These are phyloP conservation scores for Augochlorella aurata DNA, from an alignment of 2,888 invertebrate species.

Conservation along the genomic window DNA sequence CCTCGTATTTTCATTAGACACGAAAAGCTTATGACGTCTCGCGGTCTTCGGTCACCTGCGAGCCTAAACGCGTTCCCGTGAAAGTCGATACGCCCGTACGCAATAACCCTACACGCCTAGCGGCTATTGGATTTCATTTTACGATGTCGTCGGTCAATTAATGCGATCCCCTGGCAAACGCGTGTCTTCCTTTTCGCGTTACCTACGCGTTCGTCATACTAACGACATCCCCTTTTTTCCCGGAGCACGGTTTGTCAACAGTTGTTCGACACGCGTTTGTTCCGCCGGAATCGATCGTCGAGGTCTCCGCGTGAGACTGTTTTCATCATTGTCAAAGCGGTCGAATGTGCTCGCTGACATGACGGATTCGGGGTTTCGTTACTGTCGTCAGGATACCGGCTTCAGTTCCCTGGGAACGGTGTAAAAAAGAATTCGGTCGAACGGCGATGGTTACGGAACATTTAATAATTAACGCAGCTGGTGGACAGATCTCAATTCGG, in stretches of 20 bases:
- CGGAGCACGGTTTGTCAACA: not conserved
- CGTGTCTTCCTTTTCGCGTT: not conserved
- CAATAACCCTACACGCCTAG: constrained; percentile 67
- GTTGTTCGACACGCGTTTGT: not conserved
- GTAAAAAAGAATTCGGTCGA: constrained; percentile 9
- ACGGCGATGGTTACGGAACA: not conserved
- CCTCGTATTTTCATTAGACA: not conserved
- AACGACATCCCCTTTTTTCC: not conserved
- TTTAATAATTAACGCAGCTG: not conserved
- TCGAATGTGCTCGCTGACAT: not conserved
- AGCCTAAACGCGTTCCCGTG: constrained; percentile 57
- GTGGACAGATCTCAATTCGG: not conserved
- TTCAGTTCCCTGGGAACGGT: not conserved
- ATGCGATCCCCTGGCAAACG: constrained; percentile 58
- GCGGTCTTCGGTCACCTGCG: constrained; percentile 8
- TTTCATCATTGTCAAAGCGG: constrained; percentile 24
- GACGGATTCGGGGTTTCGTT: constrained; percentile 7
- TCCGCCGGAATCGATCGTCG: constrained; percentile 15
- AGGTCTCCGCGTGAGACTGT: not conserved
- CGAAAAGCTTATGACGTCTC: not conserved
- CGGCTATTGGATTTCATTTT: constrained; percentile 76
- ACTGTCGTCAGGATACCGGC: not conserved
- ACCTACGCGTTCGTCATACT: not conserved
- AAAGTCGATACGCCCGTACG: constrained; percentile 69
- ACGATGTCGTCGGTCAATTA: constrained; percentile 73